phyloP scores from a whole-genome alignment of 92 coral and sea anemone genomes.

The Scolanthus callimorphus region DNA sequence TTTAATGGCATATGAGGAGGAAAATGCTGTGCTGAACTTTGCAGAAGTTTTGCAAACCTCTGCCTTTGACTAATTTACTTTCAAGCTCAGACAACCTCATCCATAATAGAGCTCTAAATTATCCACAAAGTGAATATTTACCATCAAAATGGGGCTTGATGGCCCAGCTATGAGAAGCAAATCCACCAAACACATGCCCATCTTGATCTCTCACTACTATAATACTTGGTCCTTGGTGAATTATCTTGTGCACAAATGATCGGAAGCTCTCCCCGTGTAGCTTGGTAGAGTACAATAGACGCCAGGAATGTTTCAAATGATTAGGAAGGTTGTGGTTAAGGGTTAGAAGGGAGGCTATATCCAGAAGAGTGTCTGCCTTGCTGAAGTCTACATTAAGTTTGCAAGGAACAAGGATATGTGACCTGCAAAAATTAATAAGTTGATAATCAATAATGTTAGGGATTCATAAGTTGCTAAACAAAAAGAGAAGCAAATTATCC shows the following conservation, averaged over 20 bases:
- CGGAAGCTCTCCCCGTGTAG: conserved; percentile 91
- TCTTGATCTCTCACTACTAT: conserved; percentile 59
- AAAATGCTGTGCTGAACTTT: no score
- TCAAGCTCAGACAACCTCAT: no score
- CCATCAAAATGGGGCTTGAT: conserved; percentile 88
- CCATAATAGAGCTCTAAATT: no score
- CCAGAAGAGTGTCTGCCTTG: conserved; percentile 57
- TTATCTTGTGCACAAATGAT: conserved; percentile 76
- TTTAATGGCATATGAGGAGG: no score
- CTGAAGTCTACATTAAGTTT: conserved; percentile 71
- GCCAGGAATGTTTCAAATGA: conserved; percentile 74
- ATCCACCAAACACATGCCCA: conserved; percentile 91
- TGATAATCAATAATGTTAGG: no score
- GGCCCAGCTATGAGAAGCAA: conserved; percentile 89
- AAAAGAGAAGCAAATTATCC: no score
- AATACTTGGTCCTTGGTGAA: conserved; percentile 82
- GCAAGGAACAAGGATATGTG: conserved; percentile 88
- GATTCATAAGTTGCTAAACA: no score
- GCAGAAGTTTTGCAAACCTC: no score
- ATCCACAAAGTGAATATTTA: no score
- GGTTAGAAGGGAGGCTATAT: conserved; percentile 61
- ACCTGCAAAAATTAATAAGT: conserved; percentile 33
- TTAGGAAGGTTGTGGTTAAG: conserved; percentile 77
- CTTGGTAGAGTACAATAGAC: conserved; percentile 76
- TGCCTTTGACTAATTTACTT: no score